Evolutionary conservation across 2,888 invertebrate genomes (phyloP), one percentile per base, ranked within the genome.

Genomic region (Perizoma affinitatum): DNA sequence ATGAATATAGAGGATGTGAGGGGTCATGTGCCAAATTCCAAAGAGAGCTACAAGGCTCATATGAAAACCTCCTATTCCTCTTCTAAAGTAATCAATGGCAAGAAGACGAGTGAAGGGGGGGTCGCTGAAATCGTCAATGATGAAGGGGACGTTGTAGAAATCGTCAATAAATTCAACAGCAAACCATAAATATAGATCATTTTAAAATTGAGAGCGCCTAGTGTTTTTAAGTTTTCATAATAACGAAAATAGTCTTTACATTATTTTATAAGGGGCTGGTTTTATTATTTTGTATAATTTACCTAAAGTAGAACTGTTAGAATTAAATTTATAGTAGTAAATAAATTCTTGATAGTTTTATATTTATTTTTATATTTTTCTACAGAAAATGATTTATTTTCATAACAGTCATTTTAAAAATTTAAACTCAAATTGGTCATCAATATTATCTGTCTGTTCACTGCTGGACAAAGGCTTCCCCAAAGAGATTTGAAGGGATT

Each of bases 71-170:
- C 40, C 9, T 9, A 40, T 9, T 40, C 9, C 40, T 40, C 40
- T 40, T 40, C 40, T 9, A 8, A 7, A 6, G 9, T 8, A 6
- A 7, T 33, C 35, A 54, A 60, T n/a, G 59, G 59, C 1, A 5
- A 42, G 11, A 8, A 5, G 49, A 50, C 6, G 5, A 33, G 49
- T 11, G 46, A 46, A 8, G 59, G 33, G 6, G 51, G 38, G 5
- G 11, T 11, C 4, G 45, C 54, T 38, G 42, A 35, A 6, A 4
- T 60, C 0, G 10, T 33, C 4, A 54, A 54, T 34, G 7, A 42
- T 9, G 50, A 60, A 22, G 46, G 46, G 4, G 10, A 51, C 7
- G 54, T 54, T 0, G 5, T 9, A 7, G 59, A 60, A 51, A 1
- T 2, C 2, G 41, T 60, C 6, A 6, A 2, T 0, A 0, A 9